Percentiles rank a stretch among this genome's conserved stretches.
phyloP scores from a whole-genome alignment of 2,888 invertebrate genomes.

The Callinectes sapidus region DNA sequence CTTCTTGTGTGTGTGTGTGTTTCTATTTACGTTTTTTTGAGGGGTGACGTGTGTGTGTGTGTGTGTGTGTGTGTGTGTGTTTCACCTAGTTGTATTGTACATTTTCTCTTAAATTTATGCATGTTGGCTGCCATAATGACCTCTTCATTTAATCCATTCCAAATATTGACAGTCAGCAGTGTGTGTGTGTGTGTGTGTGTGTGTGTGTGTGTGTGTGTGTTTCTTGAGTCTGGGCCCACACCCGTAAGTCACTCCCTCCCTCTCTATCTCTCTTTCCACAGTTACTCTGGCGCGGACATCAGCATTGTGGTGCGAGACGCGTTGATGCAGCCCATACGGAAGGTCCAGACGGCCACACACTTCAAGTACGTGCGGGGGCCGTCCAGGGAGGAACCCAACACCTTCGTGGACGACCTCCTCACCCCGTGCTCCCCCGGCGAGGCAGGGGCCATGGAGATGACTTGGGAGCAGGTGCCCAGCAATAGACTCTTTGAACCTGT shows the following conservation, averaged over 20 bases:
- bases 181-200: too few relatives aligned
- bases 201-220: too few relatives aligned
- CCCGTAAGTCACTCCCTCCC: too few relatives aligned
- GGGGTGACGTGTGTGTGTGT: too few relatives aligned
- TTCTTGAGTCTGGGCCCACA: too few relatives aligned
- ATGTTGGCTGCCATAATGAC: too few relatives aligned
- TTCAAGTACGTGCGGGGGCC: slow-evolving; percentile 92
- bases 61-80: too few relatives aligned
- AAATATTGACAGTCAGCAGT: too few relatives aligned
- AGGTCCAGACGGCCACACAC: slow-evolving; percentile 98
- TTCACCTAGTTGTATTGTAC: too few relatives aligned
- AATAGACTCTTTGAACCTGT: slow-evolving; percentile 97
- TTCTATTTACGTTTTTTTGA: not conserved
- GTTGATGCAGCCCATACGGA: slow-evolving; percentile 98
- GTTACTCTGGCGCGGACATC: slow-evolving; percentile 99
- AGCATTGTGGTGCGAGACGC: slow-evolving; percentile 98
- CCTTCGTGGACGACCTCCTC: slow-evolving; percentile 90
- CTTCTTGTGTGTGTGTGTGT: not conserved
- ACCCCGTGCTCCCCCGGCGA: slow-evolving; percentile 98
- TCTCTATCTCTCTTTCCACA: not conserved
- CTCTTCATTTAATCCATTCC: too few relatives aligned
- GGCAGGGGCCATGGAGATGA: slow-evolving; percentile 95
- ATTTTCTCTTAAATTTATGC: too few relatives aligned
- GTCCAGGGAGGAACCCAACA: slow-evolving; percentile 86
- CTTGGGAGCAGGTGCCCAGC: slow-evolving; percentile 96